Base-by-base conservation (phyloP, 2,888 invertebrate species). In the Hemicrepidius hirtus region DNA sequence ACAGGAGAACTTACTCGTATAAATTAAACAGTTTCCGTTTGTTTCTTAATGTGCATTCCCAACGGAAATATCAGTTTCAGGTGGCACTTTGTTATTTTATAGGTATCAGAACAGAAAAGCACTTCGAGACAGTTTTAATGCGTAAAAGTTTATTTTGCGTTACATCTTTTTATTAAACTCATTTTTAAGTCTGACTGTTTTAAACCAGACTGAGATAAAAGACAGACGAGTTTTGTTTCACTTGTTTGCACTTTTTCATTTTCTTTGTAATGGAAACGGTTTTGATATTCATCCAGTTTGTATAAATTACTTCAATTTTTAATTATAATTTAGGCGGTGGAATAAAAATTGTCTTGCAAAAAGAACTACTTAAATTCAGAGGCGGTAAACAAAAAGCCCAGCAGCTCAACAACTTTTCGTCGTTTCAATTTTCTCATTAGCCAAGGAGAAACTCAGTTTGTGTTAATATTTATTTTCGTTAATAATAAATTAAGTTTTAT, bases 11-110 rank as follows among this genome's bases (percentile, higher is more conserved):
- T 32, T 53, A 53, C 53, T 53, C 13, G 13, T 49, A 49, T 7
- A 53, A 50, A 53, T 53, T 53, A 53, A 53, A 16, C 21, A 21
- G 28, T 53, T 53, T 13, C 10, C 28, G 13, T 53, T 53, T 13
- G 53, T 20, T 53, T 53, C 28, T 53, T 53, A 53, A 53, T 53
- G n/a, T 24, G 53, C 0, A 28, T 28, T 32, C 53, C 53, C 28
- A 13, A 4, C 3, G 21, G 21, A 13, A 53, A 53, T 53, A 53
- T 53, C 53, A 53, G 32, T 53, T 53, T 53, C 13, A 28, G 28
- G 9, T 44, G 44, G 18, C 44, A 16, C 16, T 16, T 44, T 44
- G 1, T 41, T 13, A 5, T 41, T 24, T 24, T 24, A 24, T 24
- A 24, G 24, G 24, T 5, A 3, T 24, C 2, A 24, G 24, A 24